Conservation (phyloP, 2,888 invertebrate species). For the Diloba caeruleocephala region DNA sequence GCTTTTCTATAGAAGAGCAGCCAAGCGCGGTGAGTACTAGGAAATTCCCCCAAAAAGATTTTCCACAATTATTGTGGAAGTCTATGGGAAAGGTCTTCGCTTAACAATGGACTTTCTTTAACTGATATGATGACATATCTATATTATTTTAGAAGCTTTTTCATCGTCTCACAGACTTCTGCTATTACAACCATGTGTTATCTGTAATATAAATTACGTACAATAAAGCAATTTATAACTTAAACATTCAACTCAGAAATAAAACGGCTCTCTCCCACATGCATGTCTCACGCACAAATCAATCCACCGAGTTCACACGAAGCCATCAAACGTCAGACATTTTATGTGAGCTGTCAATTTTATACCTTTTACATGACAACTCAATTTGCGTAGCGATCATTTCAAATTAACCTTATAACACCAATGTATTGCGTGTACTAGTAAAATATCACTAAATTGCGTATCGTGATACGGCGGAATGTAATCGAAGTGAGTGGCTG, state of each 20-base stretch:
- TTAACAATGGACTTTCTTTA: too few relatives aligned
- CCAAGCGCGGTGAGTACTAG: too few relatives aligned
- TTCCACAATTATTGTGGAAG: too few relatives aligned
- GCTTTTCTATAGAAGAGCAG: too few relatives aligned
- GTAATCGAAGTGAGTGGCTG: constrained; percentile 28
- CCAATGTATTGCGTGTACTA: constrained; percentile 30
- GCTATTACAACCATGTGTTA: too few relatives aligned
- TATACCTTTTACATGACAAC: constrained; percentile 15
- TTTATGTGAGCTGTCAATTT: constrained; percentile 40
- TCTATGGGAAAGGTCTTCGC: too few relatives aligned
- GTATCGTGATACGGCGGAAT: constrained; percentile 19
- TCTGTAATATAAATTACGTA: neutral
- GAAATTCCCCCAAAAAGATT: too few relatives aligned
- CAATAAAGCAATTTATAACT: constrained; percentile 11
- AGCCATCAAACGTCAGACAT: constrained; percentile 12
- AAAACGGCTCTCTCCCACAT: neutral
- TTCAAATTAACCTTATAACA: constrained; percentile 41
- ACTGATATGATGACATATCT: too few relatives aligned
- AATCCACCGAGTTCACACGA: constrained; percentile 8
- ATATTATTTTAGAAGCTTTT: too few relatives aligned
- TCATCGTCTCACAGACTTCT: too few relatives aligned
- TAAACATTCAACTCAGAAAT: neutral
- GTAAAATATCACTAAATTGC: constrained; percentile 27
- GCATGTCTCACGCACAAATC: constrained; percentile 12
- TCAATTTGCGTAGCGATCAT: constrained; percentile 28